Conservation (phyloP, 2,797 vertebrate species). For the Todus mexicanus region DNA sequence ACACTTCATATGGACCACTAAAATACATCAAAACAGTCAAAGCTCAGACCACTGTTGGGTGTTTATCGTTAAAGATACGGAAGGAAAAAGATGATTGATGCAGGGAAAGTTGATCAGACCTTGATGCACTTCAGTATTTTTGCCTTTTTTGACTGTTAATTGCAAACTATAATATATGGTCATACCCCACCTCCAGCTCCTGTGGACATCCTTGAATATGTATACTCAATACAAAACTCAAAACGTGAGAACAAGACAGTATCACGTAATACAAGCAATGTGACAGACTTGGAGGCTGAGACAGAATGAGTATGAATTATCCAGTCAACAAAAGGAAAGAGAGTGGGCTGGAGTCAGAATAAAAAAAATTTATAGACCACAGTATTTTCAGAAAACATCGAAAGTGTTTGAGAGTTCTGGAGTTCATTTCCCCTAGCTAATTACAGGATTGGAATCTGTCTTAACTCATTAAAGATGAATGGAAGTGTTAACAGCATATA, state of each 20-base stretch:
- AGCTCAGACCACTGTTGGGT: not conserved
- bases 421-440: slow-evolving; percentile 9
- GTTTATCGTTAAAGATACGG: not conserved
- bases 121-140: not conserved
- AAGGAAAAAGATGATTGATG: not conserved
- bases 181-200: not conserved
- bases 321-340: not conserved
- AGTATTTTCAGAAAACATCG: slow-evolving; percentile 11
- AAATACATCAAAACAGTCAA: not conserved
- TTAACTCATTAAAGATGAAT: slow-evolving; percentile 26
- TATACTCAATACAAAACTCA: not conserved
- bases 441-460: not conserved
- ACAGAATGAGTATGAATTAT: not conserved
- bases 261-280: not conserved
- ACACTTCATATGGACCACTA: not conserved
- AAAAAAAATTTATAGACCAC: not conserved
- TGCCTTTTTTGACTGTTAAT: not conserved
- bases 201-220: fast-evolving
- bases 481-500: not conserved
- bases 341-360: not conserved
- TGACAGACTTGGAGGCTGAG: not conserved
- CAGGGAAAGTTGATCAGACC: not conserved
- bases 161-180: not conserved
- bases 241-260: not conserved
- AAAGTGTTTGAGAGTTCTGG: not conserved